Evolutionary conservation across 2,888 invertebrate genomes (phyloP), one percentile per base, ranked within the genome.

Genomic region (Tenthredo scrophulariae): DNA sequence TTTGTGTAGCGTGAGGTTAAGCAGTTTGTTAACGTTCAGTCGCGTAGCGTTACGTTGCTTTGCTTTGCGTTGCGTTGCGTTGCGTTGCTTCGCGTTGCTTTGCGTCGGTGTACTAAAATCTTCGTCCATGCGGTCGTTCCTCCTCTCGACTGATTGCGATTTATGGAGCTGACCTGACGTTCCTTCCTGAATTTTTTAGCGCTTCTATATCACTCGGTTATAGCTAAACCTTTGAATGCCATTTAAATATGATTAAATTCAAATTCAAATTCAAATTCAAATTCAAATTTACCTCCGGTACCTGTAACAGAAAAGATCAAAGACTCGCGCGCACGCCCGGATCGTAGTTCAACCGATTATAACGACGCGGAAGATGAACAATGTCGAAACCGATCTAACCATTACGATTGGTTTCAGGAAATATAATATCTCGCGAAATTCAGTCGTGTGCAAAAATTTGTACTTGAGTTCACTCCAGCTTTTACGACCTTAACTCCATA

Each of bases 111-210:
- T 46, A 50, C 77, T 80, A 80, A 62, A 80, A 77, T 50, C 50
- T 50, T 67, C 33, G 5, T 26, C 13, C 70, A 15, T 29, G 33
- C 26, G 18, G 37, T 80, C 33, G 58, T 77, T 26, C 33, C 18
- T 40, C 72, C 7, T 54, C 54, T 58, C 80, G 58, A 80, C 80
- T 80, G 80, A 80, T 80, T 80, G 80, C 62, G 80, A 80, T 80
- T 80, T 58, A 80, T 62, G 62, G 62, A 80, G 77, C n/a, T 40
- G 80, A 62, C 37, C 80, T 6, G 58, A 54, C 54, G 46, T 29
- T 77, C 33, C 29, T 54, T 77, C 26, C 50, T 29, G 40, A 50
- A 54, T 77, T 77, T 50, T 54, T 54, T 54, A 50, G 7, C 50
- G 18, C 37, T 77, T 50, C 3, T 74, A 37, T 75, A 37, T 77